Conservation (phyloP, 2,888 invertebrate genomes). For the Chamaedrilus cognettii region DNA sequence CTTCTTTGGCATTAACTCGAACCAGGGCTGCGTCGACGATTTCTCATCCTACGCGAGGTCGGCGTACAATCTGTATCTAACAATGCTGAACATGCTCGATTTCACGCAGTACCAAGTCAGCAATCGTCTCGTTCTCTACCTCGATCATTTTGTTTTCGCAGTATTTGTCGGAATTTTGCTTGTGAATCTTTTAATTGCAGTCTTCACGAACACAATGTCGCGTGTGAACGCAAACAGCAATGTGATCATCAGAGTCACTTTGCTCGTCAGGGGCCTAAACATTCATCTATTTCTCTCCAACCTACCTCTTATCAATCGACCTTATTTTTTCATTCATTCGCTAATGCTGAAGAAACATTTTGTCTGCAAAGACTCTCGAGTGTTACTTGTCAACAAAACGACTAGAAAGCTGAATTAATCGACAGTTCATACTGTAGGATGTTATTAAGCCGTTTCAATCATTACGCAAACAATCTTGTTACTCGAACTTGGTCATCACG, state of each 20-base stretch:
- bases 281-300: not conserved
- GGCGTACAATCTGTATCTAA: conserved; percentile 9
- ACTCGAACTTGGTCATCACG: too few relatives aligned
- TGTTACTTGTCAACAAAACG: too few relatives aligned
- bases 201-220: conserved; percentile 17
- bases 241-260: not conserved
- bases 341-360: not conserved
- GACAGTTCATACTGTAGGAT: too few relatives aligned
- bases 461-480: too few relatives aligned
- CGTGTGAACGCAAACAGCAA: not conserved
- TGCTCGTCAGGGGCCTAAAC: not conserved
- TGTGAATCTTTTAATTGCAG: conserved; percentile 16
- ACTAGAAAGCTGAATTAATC: too few relatives aligned
- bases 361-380: not conserved
- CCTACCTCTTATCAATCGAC: not conserved
- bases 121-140: conserved; percentile 11
- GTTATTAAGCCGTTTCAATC: too few relatives aligned
- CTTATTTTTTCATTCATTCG: not conserved
- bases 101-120: conserved; percentile 15
- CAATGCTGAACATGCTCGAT: conserved; percentile 14
- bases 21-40: conserved; percentile 15
- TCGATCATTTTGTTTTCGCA: conserved; percentile 12
- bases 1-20: conserved; percentile 16
- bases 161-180: conserved; percentile 12
- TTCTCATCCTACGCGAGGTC: conserved; percentile 9